phyloP scores from a whole-genome alignment of 2,113 vertebrate species.

The Oryzias woworae region DNA sequence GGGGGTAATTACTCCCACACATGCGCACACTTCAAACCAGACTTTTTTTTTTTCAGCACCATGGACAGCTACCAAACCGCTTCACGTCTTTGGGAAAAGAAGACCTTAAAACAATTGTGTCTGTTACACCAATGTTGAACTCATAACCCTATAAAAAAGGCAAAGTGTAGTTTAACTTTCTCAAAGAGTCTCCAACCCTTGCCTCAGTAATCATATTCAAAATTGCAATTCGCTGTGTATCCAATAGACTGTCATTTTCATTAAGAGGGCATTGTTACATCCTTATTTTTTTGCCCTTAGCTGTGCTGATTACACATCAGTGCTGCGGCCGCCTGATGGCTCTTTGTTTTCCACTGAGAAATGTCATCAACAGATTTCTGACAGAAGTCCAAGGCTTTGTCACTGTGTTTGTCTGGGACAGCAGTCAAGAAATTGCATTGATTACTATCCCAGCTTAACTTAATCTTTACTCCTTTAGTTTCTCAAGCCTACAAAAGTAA shows the following conservation, averaged over 20 bases:
- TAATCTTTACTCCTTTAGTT: constrained; percentile 46
- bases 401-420: background rate
- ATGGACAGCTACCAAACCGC: constrained; percentile 27
- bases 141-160: constrained; percentile 9
- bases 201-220: background rate
- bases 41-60: constrained; percentile 39
- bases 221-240: background rate
- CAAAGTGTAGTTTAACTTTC: background rate
- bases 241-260: constrained; percentile 2
- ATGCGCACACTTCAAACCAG: background rate
- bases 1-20: background rate
- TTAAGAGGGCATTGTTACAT: background rate
- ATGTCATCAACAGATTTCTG: background rate
- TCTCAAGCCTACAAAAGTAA: constrained; percentile 2
- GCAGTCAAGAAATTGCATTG: too few species aligned
- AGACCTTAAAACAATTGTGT: too few species aligned
- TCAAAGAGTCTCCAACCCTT: background rate
- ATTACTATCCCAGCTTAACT: constrained; percentile 35
- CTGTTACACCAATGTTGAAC: too few species aligned
- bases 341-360: background rate
- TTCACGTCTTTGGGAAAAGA: too few species aligned
- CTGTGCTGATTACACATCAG: background rate
- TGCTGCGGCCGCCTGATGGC: background rate
- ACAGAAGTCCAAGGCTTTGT: background rate
- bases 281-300: background rate